Evolutionary conservation across 2,113 vertebrate genomes (phyloP).

Genomic region (Chauna torquata): DNA sequence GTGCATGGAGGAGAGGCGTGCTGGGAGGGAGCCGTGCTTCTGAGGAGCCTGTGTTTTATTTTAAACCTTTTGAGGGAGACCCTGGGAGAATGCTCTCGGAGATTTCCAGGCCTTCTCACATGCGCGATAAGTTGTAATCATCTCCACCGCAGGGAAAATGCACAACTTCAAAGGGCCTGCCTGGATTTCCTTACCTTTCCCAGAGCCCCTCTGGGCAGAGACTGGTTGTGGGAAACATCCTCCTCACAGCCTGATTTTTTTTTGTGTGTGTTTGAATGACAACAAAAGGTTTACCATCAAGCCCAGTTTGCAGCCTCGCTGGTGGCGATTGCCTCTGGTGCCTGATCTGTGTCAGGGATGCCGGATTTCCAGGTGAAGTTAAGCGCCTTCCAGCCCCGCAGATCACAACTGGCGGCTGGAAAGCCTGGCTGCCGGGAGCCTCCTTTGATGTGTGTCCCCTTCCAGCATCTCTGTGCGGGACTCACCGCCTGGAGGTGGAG

Average conservation of each 20-base stretch:
- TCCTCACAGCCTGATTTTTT: background rate
- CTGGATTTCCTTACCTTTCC: background rate
- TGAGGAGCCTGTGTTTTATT: background rate
- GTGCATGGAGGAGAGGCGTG: background rate
- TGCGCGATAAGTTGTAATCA: background rate
- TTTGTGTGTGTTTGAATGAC: background rate
- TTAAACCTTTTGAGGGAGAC: background rate
- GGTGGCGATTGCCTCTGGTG: background rate
- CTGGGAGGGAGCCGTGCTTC: background rate
- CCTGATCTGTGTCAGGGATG: background rate
- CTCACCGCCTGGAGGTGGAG: background rate
- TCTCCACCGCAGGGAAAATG: background rate
- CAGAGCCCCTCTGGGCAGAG: background rate
- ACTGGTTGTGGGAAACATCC: conserved; percentile 12
- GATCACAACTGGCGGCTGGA: background rate
- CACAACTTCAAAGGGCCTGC: background rate
- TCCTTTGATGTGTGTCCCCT: background rate
- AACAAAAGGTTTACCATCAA: background rate
- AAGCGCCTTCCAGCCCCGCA: background rate
- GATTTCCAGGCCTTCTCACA: background rate
- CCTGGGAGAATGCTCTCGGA: background rate
- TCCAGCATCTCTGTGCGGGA: background rate
- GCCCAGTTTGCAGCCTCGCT: background rate
- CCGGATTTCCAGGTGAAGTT: background rate
- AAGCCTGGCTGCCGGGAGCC: background rate